Percentiles rank a stretch among this genome's conserved stretches.
Conservation (phyloP, 1,140 invertebrate genomes). For the Diachasma alloeum region DNA sequence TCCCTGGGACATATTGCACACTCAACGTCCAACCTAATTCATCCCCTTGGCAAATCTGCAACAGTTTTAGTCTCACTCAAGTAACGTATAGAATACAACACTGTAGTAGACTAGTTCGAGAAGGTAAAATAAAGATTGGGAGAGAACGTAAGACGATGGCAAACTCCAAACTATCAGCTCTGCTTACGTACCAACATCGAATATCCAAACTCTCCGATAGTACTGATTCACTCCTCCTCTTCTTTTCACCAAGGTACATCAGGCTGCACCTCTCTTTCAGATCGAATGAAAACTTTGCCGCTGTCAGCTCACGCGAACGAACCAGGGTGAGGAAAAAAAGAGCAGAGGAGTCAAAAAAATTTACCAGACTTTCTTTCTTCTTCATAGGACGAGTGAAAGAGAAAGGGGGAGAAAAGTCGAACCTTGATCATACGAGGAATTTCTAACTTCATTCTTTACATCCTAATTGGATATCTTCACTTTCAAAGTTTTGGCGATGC, state of each 20-base stretch:
- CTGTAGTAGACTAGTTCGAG: neutral
- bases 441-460: slow-evolving; percentile 42
- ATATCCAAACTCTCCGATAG: slow-evolving; percentile 1
- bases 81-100: neutral
- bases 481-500: slow-evolving; percentile 35
- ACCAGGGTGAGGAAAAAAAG: slow-evolving; percentile 7
- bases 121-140: neutral
- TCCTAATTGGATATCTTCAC: slow-evolving; percentile 47
- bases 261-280: neutral
- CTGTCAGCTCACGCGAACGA: neutral
- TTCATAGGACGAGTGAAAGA: neutral
- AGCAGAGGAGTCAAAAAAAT: slow-evolving; percentile 6
- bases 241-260: neutral
- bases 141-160: neutral
- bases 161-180: slow-evolving; percentile 5
- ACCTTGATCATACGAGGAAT: slow-evolving; percentile 18
- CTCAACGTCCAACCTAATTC: neutral
- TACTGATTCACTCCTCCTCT: neutral
- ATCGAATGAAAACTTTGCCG: slow-evolving; percentile 10
- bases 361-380: slow-evolving; percentile 1
- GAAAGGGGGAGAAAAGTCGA: slow-evolving; percentile 2
- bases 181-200: slow-evolving; percentile 5
- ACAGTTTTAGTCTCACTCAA: neutral
- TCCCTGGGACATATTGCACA: neutral
- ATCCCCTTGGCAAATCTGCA: neutral